Percentiles rank a stretch among this genome's conserved stretches.
These are phyloP conservation scores for Misgurnus mizolepis DNA, from an alignment of 2,113 vertebrate genomes.

Conservation along the genomic window DNA sequence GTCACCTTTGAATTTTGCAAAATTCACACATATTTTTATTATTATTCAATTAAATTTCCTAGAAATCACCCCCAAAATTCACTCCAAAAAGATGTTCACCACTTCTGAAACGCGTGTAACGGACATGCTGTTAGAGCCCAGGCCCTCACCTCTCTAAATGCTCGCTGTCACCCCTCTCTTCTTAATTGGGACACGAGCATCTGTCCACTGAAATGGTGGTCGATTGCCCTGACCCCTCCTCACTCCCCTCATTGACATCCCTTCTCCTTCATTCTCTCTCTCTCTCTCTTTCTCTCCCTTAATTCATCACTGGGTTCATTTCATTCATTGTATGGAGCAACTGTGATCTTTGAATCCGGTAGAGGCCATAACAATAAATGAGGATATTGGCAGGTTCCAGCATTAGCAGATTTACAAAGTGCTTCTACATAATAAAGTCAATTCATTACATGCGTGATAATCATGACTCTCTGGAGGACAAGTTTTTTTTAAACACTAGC, in stretches of 20 bases:
- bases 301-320: conserved; percentile 13
- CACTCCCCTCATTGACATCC: conserved; percentile 28
- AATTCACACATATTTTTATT: too few species aligned
- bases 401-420: conserved; percentile 36
- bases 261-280: conserved; percentile 38
- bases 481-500: conserved; percentile 25
- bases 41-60: too few species aligned
- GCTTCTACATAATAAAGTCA: conserved; percentile 44
- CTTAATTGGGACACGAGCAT: conserved; percentile 56
- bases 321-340: conserved; percentile 34
- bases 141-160: conserved; percentile 49
- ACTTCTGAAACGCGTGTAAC: background rate
- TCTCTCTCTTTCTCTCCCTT: conserved; percentile 31
- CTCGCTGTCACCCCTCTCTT: conserved; percentile 35
- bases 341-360: background rate
- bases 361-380: conserved; percentile 2
- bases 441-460: conserved; percentile 52
- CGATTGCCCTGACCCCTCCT: conserved; percentile 14
- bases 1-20: too few species aligned
- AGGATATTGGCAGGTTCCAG: conserved; percentile 32
- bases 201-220: conserved; percentile 51
- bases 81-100: background rate
- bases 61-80: too few species aligned
- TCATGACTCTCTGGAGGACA: conserved; percentile 51
- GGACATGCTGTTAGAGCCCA: conserved; percentile 11